A percentile compares a stretch with the other conserved stretches of the same genome.
These are phyloP conservation scores for Prunella strophiata DNA, from an alignment of 2,797 vertebrate species.

Conservation along the genomic window DNA sequence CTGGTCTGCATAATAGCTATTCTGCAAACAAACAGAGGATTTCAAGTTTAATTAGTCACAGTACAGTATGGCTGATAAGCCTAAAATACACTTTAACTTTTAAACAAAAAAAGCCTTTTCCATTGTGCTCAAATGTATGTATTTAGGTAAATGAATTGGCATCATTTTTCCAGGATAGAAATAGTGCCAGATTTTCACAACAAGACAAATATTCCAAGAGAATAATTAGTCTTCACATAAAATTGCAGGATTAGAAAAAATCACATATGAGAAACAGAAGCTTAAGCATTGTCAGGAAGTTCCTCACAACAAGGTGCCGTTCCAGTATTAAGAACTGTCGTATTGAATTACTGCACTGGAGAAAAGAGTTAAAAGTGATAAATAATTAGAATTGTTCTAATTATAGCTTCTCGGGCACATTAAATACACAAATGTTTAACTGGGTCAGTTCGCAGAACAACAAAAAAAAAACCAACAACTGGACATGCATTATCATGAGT, in stretches of 20 bases:
- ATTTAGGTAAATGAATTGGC: neutral
- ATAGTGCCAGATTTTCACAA: neutral
- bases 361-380: slow-evolving; percentile 32
- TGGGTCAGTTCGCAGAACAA: neutral
- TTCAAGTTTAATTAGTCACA: neutral
- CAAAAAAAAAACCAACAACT: neutral
- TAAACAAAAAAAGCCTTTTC: neutral
- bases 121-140: neutral
- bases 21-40: neutral
- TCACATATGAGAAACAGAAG: neutral
- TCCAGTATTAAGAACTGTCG: neutral
- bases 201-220: neutral
- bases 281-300: neutral
- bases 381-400: slow-evolving; percentile 61
- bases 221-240: neutral
- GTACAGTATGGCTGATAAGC: neutral
- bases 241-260: neutral
- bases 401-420: slow-evolving; percentile 19
- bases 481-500: neutral
- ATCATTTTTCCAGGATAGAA: neutral
- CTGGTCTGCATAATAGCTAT: neutral
- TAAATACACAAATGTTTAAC: slow-evolving; percentile 3
- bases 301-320: neutral
- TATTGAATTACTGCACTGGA: slow-evolving; percentile 6
- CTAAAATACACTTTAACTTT: neutral